phyloP scores from a whole-genome alignment of 2,888 invertebrate genomes.

The Drosophila acutilabella region DNA sequence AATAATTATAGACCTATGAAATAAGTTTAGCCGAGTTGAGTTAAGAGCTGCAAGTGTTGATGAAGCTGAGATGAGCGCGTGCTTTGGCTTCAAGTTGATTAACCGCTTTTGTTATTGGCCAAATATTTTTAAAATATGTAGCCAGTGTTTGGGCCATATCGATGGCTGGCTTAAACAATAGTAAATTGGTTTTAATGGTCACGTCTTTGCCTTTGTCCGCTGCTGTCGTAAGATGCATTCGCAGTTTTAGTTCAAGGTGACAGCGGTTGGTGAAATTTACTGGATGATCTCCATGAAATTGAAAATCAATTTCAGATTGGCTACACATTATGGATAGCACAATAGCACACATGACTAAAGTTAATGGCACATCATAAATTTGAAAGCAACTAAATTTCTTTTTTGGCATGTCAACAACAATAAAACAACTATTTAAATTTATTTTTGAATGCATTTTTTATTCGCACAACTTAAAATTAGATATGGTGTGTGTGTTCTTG shows the following conservation, averaged over 20 bases:
- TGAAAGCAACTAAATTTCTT: background rate
- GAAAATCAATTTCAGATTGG: slow-evolving; percentile 6
- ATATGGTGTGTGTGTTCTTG: slow-evolving; percentile 32
- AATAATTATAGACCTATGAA: slow-evolving; percentile 27
- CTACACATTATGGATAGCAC: background rate
- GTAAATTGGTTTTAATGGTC: slow-evolving; percentile 43
- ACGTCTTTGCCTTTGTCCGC: slow-evolving; percentile 23
- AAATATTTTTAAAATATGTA: slow-evolving; percentile 3
- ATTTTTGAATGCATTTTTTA: slow-evolving; percentile 40
- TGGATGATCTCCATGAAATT: slow-evolving; percentile 33
- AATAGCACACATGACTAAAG: background rate
- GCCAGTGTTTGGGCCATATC: slow-evolving; percentile 14
- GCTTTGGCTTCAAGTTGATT: slow-evolving; percentile 53
- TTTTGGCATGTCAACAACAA: too few relatives aligned
- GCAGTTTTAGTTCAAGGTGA: slow-evolving; percentile 29
- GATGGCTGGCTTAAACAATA: slow-evolving; percentile 28
- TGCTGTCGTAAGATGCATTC: slow-evolving; percentile 43
- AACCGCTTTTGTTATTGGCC: slow-evolving; percentile 51
- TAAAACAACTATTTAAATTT: background rate
- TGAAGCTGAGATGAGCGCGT: slow-evolving; percentile 35
- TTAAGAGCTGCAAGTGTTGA: slow-evolving; percentile 40
- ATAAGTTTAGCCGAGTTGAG: slow-evolving; percentile 1
- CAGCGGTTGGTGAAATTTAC: slow-evolving; percentile 35
- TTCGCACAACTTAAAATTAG: slow-evolving; percentile 53
- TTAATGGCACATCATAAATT: background rate